phyloP scores from a whole-genome alignment of 2,888 invertebrate species.

The Gibbula magus region DNA sequence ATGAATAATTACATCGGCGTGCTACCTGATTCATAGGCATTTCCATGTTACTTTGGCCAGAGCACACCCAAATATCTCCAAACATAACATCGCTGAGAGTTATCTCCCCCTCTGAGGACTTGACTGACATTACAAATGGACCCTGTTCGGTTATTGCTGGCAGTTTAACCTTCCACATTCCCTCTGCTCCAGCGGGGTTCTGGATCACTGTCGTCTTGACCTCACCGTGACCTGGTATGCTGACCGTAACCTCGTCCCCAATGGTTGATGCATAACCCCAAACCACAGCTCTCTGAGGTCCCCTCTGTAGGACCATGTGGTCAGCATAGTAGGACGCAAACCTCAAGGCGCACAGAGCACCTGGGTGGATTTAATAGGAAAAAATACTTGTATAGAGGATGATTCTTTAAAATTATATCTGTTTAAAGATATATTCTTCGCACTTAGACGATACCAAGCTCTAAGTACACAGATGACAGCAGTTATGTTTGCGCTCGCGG shows the following conservation, averaged over 20 bases:
- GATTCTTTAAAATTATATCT: no score
- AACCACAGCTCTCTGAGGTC: conserved; percentile 52
- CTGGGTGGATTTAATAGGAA: neutral
- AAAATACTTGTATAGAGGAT: no score
- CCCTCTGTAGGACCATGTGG: conserved; percentile 65
- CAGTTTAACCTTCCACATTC: conserved; percentile 51
- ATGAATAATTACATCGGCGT: neutral
- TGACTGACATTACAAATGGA: conserved; percentile 50
- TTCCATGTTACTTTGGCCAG: conserved; percentile 71
- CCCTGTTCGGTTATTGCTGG: conserved; percentile 44
- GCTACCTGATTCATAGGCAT: conserved; percentile 46
- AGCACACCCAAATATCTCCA: conserved; percentile 72
- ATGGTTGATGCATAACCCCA: conserved; percentile 61
- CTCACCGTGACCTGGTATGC: conserved; percentile 18
- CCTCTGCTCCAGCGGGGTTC: conserved; percentile 14
- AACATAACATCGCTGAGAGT: conserved; percentile 63
- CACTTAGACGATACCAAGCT: no score
- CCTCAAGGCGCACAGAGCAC: neutral
- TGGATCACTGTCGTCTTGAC: neutral
- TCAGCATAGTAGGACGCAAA: conserved; percentile 53
- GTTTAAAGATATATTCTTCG: no score
- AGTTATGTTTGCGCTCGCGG: no score
- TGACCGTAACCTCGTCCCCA: conserved; percentile 43
- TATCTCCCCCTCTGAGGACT: conserved; percentile 44
- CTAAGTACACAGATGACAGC: no score